A percentile compares a stretch with the other conserved stretches of the same genome.
phyloP scores from a whole-genome alignment of 2,888 invertebrate species.

The Sesia apiformis region DNA sequence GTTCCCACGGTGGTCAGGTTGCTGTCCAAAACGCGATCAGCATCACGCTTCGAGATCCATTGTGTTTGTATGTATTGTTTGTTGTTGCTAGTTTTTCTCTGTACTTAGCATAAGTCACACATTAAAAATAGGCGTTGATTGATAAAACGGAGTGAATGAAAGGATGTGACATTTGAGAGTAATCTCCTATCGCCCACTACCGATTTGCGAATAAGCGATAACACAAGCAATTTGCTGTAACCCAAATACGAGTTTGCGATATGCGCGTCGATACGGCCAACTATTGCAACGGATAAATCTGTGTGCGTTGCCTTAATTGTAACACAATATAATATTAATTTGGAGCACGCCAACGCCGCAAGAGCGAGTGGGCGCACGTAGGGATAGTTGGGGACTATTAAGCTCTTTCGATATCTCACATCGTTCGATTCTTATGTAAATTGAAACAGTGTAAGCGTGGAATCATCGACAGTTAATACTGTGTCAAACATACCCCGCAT shows the following conservation, averaged over 20 bases:
- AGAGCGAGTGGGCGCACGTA: slow-evolving; percentile 27
- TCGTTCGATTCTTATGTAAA: background rate
- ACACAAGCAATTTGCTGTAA: slow-evolving; percentile 34
- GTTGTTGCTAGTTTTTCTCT: slow-evolving; percentile 8
- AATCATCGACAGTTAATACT: slow-evolving; percentile 1
- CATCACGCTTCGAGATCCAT: slow-evolving; percentile 18
- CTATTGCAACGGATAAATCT: slow-evolving; percentile 20
- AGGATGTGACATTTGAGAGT: slow-evolving; percentile 1
- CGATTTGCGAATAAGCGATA: slow-evolving; percentile 36
- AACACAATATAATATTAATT: slow-evolving; percentile 50
- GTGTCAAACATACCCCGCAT: slow-evolving; percentile 21
- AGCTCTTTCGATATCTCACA: background rate
- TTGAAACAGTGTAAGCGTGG: background rate
- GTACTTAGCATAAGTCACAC: no score
- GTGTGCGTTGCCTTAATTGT: slow-evolving; percentile 20
- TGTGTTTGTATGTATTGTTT: slow-evolving; percentile 12
- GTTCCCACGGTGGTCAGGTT: slow-evolving; percentile 49
- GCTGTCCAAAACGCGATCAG: slow-evolving; percentile 2
- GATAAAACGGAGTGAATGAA: background rate
- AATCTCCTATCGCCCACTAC: slow-evolving; percentile 10
- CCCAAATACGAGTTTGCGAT: slow-evolving; percentile 33
- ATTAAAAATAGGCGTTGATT: background rate
- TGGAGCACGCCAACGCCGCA: slow-evolving; percentile 41
- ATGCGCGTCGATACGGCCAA: slow-evolving; percentile 23
- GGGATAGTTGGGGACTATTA: slow-evolving; percentile 14